Conservation (phyloP, 2,888 invertebrate genomes). For the Luffia ferchaultella region DNA sequence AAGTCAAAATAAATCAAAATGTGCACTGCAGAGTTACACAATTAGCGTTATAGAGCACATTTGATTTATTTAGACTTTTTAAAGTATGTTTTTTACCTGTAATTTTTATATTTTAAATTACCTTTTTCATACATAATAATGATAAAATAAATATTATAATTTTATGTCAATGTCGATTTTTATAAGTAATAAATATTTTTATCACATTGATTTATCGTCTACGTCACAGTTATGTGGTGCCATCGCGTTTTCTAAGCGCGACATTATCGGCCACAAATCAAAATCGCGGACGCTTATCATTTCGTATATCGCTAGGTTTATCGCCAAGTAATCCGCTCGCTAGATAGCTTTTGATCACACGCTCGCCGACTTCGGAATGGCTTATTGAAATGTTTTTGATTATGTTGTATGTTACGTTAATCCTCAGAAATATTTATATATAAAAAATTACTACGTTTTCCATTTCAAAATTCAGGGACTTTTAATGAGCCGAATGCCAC, state of each 20-base stretch:
- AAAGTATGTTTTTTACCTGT: no score
- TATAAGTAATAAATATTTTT: background rate
- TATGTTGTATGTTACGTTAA: background rate
- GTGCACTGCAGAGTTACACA: no score
- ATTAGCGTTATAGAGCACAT: no score
- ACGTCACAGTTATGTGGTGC: background rate
- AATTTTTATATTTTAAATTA: no score
- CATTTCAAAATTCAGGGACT: no score
- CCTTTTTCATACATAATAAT: no score
- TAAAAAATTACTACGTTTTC: no score
- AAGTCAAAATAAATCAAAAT: no score
- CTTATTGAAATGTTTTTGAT: background rate
- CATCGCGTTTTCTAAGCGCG: background rate
- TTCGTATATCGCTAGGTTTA: background rate
- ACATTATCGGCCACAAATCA: background rate
- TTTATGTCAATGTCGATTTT: background rate
- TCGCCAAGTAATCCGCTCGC: background rate
- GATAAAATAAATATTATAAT: no score
- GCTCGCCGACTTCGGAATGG: background rate
- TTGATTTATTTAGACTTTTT: no score
- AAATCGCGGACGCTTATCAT: background rate
- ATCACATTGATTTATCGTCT: background rate
- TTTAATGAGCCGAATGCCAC: no score
- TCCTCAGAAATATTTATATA: no score
- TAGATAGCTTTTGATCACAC: background rate